Percentiles rank a stretch among this genome's conserved stretches.
phyloP scores from a whole-genome alignment of 2,797 vertebrate species.

The Chiroxiphia lanceolata region DNA sequence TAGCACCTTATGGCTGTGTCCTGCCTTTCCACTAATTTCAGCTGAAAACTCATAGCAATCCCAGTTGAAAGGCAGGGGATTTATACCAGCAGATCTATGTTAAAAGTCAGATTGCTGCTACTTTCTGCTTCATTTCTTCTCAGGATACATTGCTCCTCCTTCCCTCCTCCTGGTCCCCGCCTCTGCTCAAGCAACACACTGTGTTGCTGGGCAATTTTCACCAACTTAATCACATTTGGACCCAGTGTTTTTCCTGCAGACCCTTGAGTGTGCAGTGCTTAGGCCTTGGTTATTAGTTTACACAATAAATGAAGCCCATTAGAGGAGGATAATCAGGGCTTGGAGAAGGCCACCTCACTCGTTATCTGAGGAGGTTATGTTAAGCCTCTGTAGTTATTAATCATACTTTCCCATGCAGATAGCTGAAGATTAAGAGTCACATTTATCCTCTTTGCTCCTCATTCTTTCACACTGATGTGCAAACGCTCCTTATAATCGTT shows the following conservation, averaged over 20 bases:
- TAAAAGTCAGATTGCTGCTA: not conserved
- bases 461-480: not conserved
- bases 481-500: not conserved
- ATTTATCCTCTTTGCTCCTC: constrained; percentile 48
- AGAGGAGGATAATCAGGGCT: constrained; percentile 60
- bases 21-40: not conserved
- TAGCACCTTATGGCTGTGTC: not conserved
- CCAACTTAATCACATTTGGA: constrained; percentile 51
- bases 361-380: constrained; percentile 45
- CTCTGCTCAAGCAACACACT: not conserved
- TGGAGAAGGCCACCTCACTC: constrained; percentile 57
- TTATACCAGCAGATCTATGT: accelerated
- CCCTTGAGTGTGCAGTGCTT: not conserved
- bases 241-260: constrained; percentile 33
- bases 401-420: constrained; percentile 60
- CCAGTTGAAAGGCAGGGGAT: not conserved
- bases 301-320: constrained; percentile 65
- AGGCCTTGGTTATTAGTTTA: constrained; percentile 58
- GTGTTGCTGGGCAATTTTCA: constrained; percentile 3
- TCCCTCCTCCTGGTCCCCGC: not conserved
- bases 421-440: constrained; percentile 56
- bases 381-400: constrained; percentile 65
- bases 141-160: not conserved
- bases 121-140: constrained; percentile 31
- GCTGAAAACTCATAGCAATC: not conserved